Evolutionary conservation across 1,140 invertebrate genomes (phyloP).

Genomic region (Hypothenemus hampei): DNA sequence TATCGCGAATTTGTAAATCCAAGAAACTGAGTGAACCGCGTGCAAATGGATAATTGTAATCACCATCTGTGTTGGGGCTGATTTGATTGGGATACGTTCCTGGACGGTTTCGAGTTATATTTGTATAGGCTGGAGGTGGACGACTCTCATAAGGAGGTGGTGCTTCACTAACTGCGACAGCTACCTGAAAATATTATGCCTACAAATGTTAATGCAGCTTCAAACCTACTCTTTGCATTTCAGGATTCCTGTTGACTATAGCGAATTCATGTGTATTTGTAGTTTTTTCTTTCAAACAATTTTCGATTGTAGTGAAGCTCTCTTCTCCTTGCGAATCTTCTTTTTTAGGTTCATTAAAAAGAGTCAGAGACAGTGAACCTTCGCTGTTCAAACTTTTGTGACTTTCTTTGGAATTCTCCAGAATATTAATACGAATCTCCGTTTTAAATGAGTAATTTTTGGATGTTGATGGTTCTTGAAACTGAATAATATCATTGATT

Average conservation of each 20-base stretch:
- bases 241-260: constrained; percentile 8
- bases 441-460: constrained; percentile 16
- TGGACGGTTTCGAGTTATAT: background rate
- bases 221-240: constrained; percentile 17
- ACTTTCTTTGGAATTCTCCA: background rate
- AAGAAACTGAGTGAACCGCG: background rate
- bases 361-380: background rate
- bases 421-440: constrained; percentile 17
- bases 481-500: constrained; percentile 12
- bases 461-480: constrained; percentile 10
- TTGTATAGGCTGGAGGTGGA: constrained; percentile 15
- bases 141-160: constrained; percentile 17
- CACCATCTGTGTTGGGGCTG: background rate
- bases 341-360: background rate
- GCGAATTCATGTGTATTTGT: constrained; percentile 5
- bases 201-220: background rate
- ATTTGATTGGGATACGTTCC: background rate
- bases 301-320: constrained; percentile 19
- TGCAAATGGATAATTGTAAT: background rate
- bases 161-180: constrained; percentile 2
- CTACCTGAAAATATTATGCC: constrained; percentile 1
- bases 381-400: background rate
- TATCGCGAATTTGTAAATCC: constrained; percentile 12
- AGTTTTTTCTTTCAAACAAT: constrained; percentile 25
- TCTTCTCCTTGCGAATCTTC: constrained; percentile 6